A percentile compares a stretch with the other conserved stretches of the same genome.
Conservation (phyloP, 2,888 invertebrate genomes). For the Heliconius ethilla region DNA sequence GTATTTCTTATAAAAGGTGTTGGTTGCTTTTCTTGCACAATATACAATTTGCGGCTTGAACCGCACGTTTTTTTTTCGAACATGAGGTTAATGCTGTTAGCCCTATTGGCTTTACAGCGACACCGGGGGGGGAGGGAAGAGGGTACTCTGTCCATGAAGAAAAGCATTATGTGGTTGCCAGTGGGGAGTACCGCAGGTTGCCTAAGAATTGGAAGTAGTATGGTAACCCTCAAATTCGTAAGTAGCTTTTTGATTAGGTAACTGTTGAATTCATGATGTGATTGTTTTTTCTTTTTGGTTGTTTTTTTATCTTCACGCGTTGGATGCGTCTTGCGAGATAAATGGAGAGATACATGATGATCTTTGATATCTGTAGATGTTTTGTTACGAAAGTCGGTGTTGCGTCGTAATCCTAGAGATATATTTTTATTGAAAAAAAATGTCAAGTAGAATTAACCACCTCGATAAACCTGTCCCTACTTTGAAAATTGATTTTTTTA, state of each 20-base stretch:
- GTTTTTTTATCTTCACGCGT: neutral
- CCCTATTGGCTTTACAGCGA: too few relatives aligned
- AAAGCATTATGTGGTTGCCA: too few relatives aligned
- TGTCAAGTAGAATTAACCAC: too few relatives aligned
- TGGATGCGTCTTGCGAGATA: neutral
- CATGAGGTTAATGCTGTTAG: too few relatives aligned
- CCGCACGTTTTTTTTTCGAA: slow-evolving; percentile 36
- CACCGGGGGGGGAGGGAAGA: too few relatives aligned
- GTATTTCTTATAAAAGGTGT: slow-evolving; percentile 25
- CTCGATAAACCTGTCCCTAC: too few relatives aligned
- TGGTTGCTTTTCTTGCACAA: slow-evolving; percentile 58
- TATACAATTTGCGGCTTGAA: slow-evolving; percentile 61
- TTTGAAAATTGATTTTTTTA: neutral
- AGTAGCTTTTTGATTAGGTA: slow-evolving; percentile 46
- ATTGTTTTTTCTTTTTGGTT: neutral
- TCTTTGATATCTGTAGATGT: too few relatives aligned
- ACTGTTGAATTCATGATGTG: slow-evolving; percentile 14
- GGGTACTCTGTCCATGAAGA: too few relatives aligned
- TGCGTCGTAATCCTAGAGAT: too few relatives aligned
- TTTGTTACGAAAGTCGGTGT: too few relatives aligned
- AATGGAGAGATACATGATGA: neutral
- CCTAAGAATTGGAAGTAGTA: slow-evolving; percentile 47
- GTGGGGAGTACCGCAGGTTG: too few relatives aligned
- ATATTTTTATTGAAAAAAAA: too few relatives aligned
- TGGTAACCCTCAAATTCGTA: slow-evolving; percentile 56